Evolutionary conservation across 92 coral and sea anemone genomes (phyloP).

Genomic region (Epizoanthus illoricatus): DNA sequence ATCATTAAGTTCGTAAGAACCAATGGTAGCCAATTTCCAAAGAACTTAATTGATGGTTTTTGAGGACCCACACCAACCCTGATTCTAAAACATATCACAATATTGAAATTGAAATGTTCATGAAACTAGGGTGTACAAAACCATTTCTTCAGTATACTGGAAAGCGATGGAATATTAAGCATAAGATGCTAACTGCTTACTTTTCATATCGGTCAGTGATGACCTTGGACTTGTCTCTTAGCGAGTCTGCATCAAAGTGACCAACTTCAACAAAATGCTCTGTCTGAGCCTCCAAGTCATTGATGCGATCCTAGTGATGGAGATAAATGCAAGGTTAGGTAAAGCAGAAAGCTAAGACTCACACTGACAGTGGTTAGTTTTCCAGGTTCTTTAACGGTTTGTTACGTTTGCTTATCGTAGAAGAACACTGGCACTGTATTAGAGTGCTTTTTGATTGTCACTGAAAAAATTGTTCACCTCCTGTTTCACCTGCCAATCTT

Average conservation of each 20-base stretch:
- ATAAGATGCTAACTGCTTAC: slow-evolving; percentile 41
- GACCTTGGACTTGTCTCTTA: slow-evolving; percentile 83
- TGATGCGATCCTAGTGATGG: slow-evolving; percentile 80
- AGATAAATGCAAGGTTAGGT: not conserved
- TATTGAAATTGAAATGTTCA: no score
- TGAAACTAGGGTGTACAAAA: no score
- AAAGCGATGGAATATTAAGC: not conserved
- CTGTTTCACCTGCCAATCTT: no score
- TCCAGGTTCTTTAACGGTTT: not conserved
- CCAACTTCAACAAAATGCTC: slow-evolving; percentile 94
- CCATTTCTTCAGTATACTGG: not conserved
- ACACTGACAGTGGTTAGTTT: not conserved
- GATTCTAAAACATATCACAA: no score
- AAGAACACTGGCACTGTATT: no score
- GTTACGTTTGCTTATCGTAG: no score
- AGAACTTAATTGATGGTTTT: no score
- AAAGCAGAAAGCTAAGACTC: not conserved
- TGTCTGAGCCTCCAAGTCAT: slow-evolving; percentile 91
- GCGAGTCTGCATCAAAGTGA: slow-evolving; percentile 89
- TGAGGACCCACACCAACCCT: no score
- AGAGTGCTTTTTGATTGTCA: no score
- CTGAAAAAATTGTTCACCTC: no score
- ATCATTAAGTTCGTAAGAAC: no score
- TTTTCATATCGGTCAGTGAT: slow-evolving; percentile 92
- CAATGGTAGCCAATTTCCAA: no score